Evolutionary conservation across 2,888 invertebrate species (phyloP), one percentile per base, ranked within the genome.

Genomic region (Agelastica alni): DNA sequence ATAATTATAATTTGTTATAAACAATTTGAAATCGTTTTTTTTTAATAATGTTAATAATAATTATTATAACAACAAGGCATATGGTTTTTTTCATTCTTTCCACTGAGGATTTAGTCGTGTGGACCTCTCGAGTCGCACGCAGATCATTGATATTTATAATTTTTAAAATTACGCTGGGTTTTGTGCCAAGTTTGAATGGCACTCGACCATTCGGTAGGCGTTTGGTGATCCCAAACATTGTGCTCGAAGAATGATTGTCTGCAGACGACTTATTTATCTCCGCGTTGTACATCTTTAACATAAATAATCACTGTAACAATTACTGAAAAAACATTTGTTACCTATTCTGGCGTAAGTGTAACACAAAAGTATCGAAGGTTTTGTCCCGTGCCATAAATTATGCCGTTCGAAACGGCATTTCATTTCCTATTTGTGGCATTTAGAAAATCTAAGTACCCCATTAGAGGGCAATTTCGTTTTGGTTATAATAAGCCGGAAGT

Each of bases 381-480:
- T 13, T 46, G 51, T 45, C 36, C 34, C 20, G 20, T 17, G 42
- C 36, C 46, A 53, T 64, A 64, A 62, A 64, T 64, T 62, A 62
- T n/a, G n/a, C 53, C 30, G 26, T 16, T 28, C 51, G 52, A 51
- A 56, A 59, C 30, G 49, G 28, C 52, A 46, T 49, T 57, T 45
- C n/a, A 54, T 55, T 59, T 59, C 57, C 60, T 64, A 63, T 63
- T 67, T 66, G 64, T 60, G 67, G 65, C 64, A 48, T 63, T 64
- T 58, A 60, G 60, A 56, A 44, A 51, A 57, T 39, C 44, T 66
- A 69, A 70, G 70, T 68, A 65, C 61, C 64, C 65, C 69, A 68
- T 68, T 69, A 68, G n/a, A n/a, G 64, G 65, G 67, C 58, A 68
- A 68, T 68, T 66, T 67, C 53, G 53, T 44, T 58, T 51, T 42